Conservation (phyloP, 1,140 invertebrate species). For the Zaprionus ghesquierei region DNA sequence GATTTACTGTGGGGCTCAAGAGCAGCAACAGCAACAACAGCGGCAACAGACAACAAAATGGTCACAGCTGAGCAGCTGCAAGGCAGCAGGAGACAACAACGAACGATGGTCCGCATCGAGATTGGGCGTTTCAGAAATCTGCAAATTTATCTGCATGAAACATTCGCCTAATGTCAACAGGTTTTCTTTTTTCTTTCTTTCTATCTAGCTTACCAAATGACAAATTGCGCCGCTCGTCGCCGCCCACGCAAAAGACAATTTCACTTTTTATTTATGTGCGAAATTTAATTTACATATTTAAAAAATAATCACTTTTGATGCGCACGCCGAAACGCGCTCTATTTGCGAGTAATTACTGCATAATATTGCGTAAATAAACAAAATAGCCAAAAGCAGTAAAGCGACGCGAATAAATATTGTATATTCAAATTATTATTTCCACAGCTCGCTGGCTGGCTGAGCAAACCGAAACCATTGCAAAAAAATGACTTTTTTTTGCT, state of each 20-base stretch:
- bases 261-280: neutral
- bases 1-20: neutral
- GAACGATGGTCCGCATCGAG: neutral
- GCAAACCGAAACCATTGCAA: neutral
- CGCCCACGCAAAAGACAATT: neutral
- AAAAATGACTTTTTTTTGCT: neutral
- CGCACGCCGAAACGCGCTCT: neutral
- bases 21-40: neutral
- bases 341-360: neutral
- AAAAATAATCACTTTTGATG: neutral
- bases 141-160: neutral
- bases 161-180: neutral
- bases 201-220: neutral
- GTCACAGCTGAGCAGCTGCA: neutral
- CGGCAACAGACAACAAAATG: neutral
- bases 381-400: neutral
- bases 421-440: neutral
- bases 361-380: neutral
- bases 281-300: neutral
- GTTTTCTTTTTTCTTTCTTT: neutral
- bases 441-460: neutral
- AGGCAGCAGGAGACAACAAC: neutral
- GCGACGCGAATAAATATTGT: neutral
- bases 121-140: neutral
- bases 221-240: neutral